Evolutionary conservation across 2,888 invertebrate species (phyloP).

Genomic region (Acronicta alni): DNA sequence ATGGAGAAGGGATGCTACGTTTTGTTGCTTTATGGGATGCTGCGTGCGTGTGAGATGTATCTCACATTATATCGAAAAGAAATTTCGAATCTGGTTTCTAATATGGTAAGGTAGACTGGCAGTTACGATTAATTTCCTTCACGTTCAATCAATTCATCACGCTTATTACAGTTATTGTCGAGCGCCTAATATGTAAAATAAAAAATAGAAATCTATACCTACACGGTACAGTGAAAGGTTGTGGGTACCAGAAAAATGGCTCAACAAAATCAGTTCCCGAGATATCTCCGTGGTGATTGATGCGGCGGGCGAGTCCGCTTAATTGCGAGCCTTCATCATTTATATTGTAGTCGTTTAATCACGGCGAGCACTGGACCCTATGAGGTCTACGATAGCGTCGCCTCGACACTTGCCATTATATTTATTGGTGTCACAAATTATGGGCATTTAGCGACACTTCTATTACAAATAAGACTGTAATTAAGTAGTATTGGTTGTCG

Average conservation of each 20-base stretch:
- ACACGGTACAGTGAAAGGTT: constrained; percentile 32
- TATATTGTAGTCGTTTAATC: constrained; percentile 81
- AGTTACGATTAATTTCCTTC: not conserved
- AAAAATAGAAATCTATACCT: constrained; percentile 33
- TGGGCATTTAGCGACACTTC: constrained; percentile 30
- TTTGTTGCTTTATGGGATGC: too few species aligned
- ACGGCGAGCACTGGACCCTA: constrained; percentile 52
- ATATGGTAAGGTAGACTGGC: constrained; percentile 9
- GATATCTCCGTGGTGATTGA: constrained; percentile 74
- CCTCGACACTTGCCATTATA: constrained; percentile 43
- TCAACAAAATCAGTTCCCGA: constrained; percentile 69
- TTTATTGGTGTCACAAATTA: constrained; percentile 52
- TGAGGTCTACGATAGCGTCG: constrained; percentile 31
- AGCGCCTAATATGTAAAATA: not conserved
- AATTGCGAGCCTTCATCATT: constrained; percentile 79
- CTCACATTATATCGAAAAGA: not conserved
- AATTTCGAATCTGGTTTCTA: constrained; percentile 5
- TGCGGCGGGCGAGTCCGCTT: constrained; percentile 68
- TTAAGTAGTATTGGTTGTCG: constrained; percentile 26
- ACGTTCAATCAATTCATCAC: constrained; percentile 1
- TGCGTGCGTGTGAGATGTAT: not conserved
- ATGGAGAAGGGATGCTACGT: too few species aligned
- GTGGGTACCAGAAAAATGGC: constrained; percentile 61
- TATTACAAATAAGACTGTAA: constrained; percentile 26
- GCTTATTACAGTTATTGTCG: constrained; percentile 1